Evolutionary conservation across 2,113 vertebrate species (phyloP), one percentile per base, ranked within the genome.

Genomic region (Cryptomyrus ogoouensis): DNA sequence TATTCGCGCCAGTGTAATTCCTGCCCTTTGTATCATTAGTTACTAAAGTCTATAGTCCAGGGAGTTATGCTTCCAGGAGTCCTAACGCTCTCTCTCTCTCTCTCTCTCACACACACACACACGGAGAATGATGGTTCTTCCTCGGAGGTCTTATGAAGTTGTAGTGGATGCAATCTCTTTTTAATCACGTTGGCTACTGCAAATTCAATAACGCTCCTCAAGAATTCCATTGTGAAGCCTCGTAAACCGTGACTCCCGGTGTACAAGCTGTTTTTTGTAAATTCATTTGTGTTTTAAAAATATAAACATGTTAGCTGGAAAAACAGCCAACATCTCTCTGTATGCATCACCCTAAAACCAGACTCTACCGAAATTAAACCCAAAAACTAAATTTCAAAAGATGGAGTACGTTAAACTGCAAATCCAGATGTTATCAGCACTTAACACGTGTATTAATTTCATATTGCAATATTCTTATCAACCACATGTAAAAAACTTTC

Each of bases 121-220:
- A 77, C 4, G 15, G 35, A 42, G 35, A 80, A 80, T 17, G 5
- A 80, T 42, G 31, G 74, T 42, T 42, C 74, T 80, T 42, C 35
- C 35, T 80, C 35, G 13, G 74, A 80, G 74, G 74, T 80, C 35
- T 80, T 42, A 39, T 80, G 35, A 80, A 80, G 74, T 80, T 80
- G 35, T 39, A 80, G 35, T 80, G 74, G 74, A 80, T 80, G 74
- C 74, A 80, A 80, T 80, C 35, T 80, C 74, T 80, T 80, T 80
- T 42, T 80, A 80, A 80, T 80, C 74, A 80, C 35, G 35, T 80
- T 80, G 74, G 74, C 74, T 42, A 80, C 74, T 19, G 74, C 35
- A 42, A 80, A 80, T 80, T 80, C 74, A 80, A 42, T 80, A 80
- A 80, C 17, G n/a, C 74, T 42, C 17, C 31, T 42, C 4, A 19